Evolutionary conservation across 2,113 vertebrate species (phyloP), one percentile per base, ranked within the genome.

Genomic region (Microtus ochrogaster): DNA sequence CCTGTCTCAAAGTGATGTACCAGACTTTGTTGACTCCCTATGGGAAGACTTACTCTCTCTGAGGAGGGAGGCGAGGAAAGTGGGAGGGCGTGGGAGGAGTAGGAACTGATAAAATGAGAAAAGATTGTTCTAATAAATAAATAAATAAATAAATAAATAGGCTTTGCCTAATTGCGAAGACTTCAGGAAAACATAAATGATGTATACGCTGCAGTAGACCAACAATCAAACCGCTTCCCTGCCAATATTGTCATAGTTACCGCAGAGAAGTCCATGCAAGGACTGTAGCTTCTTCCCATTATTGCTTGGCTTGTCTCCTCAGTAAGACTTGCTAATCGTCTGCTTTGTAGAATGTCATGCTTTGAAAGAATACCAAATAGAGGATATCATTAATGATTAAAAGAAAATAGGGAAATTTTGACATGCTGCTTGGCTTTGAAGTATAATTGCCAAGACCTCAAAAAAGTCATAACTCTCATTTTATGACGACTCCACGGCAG

Each of bases 281-380:
- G 93, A 89, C 28, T 30, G 13, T 19, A 5, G n/a, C 33, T 33
- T 92, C 58, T 76, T 92, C 28, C 41, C 55, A 78, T 11, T 44
- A 33, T 24, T 52, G 55, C 39, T 89, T n/a, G 52, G 85, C 41
- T 92, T 74, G 73, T 86, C 81, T 94, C 33, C 79, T 91, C 84
- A 63, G 66, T 81, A 89, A 85, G 24, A 93, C 93, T 44, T 82
- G 36, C 39, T 82, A 76, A 66, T 94, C 81, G 21, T 82, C 84
- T 68, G 33, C 33, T 90, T 72, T 90, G 39, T 52, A 91, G 90
- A 85, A 90, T 21, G 55, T 63, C n/a, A 17, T 3, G 61, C 81
- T 93, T 88, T 47, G 89, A 96, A 96, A 95, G 61, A 86, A 94
- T 94, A 93, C 92, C 88, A 94, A 95, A 91, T 83, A 83, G 44